Evolutionary conservation across 1,140 invertebrate species (phyloP).

Genomic region (Stegodyphus dumicola): DNA sequence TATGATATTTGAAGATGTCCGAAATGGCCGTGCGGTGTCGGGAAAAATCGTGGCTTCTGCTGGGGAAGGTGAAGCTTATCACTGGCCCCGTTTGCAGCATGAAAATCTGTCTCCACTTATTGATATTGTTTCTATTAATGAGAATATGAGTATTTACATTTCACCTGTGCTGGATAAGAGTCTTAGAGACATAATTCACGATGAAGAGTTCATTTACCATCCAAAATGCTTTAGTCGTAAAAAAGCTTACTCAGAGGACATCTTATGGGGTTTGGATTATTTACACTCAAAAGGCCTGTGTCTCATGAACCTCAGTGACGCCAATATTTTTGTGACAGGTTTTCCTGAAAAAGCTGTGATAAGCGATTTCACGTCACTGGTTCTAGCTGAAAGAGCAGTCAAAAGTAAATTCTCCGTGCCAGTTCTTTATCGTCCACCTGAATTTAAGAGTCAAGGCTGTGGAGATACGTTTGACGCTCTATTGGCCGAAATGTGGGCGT

Average conservation of each 20-base stretch:
- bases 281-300: constrained; percentile 33
- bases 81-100: constrained; percentile 34
- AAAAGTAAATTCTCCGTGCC: neutral
- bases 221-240: constrained; percentile 5
- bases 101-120: constrained; percentile 26
- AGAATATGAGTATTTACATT: constrained; percentile 18
- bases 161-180: neutral
- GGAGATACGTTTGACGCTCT: neutral
- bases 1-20: constrained; percentile 16
- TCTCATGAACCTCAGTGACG: constrained; percentile 36
- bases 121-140: constrained; percentile 18
- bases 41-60: constrained; percentile 19
- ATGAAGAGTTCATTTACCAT: constrained; percentile 8
- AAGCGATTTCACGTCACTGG: constrained; percentile 14
- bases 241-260: constrained; percentile 20
- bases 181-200: constrained; percentile 7
- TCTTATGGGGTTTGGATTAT: constrained; percentile 35
- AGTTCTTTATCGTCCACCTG: constrained; percentile 14
- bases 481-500: constrained; percentile 43
- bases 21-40: neutral
- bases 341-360: constrained; percentile 37
- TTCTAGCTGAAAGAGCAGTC: neutral
- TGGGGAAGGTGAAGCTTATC: constrained; percentile 34
- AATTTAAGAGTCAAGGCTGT: neutral
- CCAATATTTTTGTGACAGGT: constrained; percentile 11